Evolutionary conservation across 2,888 invertebrate genomes (phyloP), one percentile per base, ranked within the genome.

Genomic region (Mesorhabditis sp.): DNA sequence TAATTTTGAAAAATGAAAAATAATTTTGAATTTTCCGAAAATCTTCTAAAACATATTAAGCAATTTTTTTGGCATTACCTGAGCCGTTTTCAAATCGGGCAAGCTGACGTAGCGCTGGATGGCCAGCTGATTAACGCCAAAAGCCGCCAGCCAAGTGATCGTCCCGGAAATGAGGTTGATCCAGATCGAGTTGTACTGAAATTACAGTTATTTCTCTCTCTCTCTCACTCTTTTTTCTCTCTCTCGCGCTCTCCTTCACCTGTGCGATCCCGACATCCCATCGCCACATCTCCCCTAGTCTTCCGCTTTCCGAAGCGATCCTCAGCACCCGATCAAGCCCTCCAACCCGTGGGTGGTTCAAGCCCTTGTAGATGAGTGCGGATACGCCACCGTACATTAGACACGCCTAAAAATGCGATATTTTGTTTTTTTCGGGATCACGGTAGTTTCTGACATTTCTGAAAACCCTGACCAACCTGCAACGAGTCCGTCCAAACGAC

Each of bases 101-200:
- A 82, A 75, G 69, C 77, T 77, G 15, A 74, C 73, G 67, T 82
- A 82, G 71, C 82, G 75, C 65, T 82, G 82, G 67, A 82, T 82
- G 2, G 82, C 79, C 62, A 81, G 62, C 67, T 82, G 82, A 72
- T 82, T 82, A 6, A 82, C 82, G 41, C 80, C 80, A 67, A 82
- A 82, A 4, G 81, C 78, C 1, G 81, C 81, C 42, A 82, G 72
- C 81, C 82, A 82, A 4, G 76, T 76, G 15, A 81, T 74, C 6
- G 80, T 81, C 28, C 81, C 82, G 28, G 77, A 73, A 70, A 78
- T 69, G 5, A 82, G 45, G 70, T 81, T 80, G 67, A 81, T 82
- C 82, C 82, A 82, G 13, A 82, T 65, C 58, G 74, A 74, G 70
- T 81, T 82, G 71, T 82, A 81, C 77, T 82, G 74, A 65, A 75